Conservation (phyloP, 2,797 vertebrate genomes). For the Rhynchotus rufescens region DNA sequence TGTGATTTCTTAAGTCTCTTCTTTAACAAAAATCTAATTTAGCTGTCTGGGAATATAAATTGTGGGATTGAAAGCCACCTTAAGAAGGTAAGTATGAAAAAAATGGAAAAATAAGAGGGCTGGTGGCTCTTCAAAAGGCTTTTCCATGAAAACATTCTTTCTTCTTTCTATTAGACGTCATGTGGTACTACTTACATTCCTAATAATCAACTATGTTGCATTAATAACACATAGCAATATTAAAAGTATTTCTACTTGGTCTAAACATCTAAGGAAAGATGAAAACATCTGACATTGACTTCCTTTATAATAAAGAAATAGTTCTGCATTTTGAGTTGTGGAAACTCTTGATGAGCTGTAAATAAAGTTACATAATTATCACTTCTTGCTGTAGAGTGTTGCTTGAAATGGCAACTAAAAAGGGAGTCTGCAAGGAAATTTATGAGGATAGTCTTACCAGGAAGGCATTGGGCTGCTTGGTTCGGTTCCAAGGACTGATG, state of each 20-base stretch:
- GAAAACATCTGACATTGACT: not conserved
- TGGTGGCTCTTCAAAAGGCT: not conserved
- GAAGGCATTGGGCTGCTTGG: not conserved
- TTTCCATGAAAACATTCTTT: not conserved
- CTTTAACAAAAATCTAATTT: not conserved
- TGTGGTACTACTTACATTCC: not conserved
- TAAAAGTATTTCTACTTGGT: not conserved
- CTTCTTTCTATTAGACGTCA: not conserved
- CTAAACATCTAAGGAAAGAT: not conserved
- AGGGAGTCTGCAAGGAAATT: not conserved
- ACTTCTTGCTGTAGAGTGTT: not conserved
- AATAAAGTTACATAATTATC: not conserved
- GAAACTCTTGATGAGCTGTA: not conserved
- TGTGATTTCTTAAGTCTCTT: not conserved
- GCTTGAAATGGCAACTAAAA: not conserved
- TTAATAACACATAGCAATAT: not conserved
- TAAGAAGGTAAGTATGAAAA: not conserved
- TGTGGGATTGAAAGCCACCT: not conserved
- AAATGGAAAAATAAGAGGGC: not conserved
- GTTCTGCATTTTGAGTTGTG: not conserved
- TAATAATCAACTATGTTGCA: not conserved
- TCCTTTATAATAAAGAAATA: not conserved
- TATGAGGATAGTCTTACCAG: not conserved
- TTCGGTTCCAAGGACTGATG: conserved; percentile 1
- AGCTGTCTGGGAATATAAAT: not conserved